These are phyloP conservation scores for Orestias chungarensis DNA, from an alignment of 2,797 vertebrate species.

Conservation along the genomic window DNA sequence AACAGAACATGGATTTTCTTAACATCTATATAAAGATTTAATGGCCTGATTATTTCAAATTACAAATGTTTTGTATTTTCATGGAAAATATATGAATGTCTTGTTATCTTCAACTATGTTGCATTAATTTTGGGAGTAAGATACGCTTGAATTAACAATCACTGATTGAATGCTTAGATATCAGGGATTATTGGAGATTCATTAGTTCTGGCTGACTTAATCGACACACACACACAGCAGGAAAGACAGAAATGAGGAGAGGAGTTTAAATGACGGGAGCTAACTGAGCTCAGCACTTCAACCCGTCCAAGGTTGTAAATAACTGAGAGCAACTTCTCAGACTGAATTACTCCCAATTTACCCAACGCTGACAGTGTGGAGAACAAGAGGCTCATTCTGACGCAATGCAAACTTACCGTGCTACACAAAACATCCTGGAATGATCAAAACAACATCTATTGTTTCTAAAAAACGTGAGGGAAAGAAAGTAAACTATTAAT, in stretches of 20 bases:
- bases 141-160: neutral
- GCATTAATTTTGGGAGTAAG: neutral
- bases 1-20: too few species aligned
- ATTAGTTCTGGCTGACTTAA: constrained; percentile 26
- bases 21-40: too few species aligned
- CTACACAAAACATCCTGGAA: neutral
- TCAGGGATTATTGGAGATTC: constrained; percentile 25
- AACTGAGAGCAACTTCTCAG: constrained; percentile 22
- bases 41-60: too few species aligned
- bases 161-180: constrained; percentile 14
- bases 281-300: constrained; percentile 29
- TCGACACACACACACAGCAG: constrained; percentile 11
- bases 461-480: neutral
- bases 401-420: neutral
- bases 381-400: constrained; percentile 6
- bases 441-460: constrained; percentile 4
- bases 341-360: constrained; percentile 28
- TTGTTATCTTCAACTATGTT: neutral
- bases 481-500: neutral
- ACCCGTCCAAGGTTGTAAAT: constrained; percentile 45
- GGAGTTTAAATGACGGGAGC: constrained; percentile 38
- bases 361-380: constrained; percentile 29
- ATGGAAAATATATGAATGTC: neutral
- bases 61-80: too few species aligned
- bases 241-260: constrained; percentile 23